Percentiles rank a stretch among this genome's conserved stretches.
These are phyloP conservation scores for Poeciliopsis paucimaculata DNA, from an alignment of 2,797 vertebrate species.

Conservation along the genomic window DNA sequence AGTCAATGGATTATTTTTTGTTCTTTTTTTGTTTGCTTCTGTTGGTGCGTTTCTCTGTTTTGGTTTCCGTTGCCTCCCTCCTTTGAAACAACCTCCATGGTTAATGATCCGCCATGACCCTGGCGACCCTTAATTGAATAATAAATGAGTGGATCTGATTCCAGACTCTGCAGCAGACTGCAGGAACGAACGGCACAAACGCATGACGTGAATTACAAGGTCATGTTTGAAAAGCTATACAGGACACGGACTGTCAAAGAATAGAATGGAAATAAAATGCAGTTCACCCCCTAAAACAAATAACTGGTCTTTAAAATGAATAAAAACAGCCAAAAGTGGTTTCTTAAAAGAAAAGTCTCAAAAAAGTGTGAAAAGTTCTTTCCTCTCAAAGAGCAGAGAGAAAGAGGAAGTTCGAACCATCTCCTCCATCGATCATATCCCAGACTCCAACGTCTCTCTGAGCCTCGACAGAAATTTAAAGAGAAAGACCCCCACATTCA, in stretches of 20 bases:
- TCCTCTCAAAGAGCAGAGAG: background rate
- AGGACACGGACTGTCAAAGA: background rate
- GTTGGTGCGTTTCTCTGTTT: slow-evolving; percentile 23
- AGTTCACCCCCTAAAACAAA: background rate
- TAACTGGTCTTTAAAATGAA: background rate
- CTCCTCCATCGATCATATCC: background rate
- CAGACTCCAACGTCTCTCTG: too few relatives aligned
- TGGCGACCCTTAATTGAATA: slow-evolving; percentile 77
- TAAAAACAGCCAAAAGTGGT: background rate
- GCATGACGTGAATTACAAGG: slow-evolving; percentile 45
- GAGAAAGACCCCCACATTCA: too few relatives aligned
- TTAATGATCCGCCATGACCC: slow-evolving; percentile 75
- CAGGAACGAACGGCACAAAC: background rate
- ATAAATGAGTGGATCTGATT: slow-evolving; percentile 79
- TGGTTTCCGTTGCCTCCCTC: slow-evolving; percentile 38
- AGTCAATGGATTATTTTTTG: slow-evolving; percentile 4
- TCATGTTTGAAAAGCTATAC: slow-evolving; percentile 13
- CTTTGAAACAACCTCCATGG: slow-evolving; percentile 67
- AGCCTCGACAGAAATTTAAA: too few relatives aligned
- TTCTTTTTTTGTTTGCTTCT: background rate
- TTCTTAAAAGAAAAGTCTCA: background rate
- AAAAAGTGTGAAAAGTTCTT: background rate
- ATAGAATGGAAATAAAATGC: background rate
- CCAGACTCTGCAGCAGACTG: slow-evolving; percentile 41
- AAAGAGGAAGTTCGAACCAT: background rate